Evolutionary conservation across 2,797 vertebrate species (phyloP).

Genomic region (Eulemur albifrons): DNA sequence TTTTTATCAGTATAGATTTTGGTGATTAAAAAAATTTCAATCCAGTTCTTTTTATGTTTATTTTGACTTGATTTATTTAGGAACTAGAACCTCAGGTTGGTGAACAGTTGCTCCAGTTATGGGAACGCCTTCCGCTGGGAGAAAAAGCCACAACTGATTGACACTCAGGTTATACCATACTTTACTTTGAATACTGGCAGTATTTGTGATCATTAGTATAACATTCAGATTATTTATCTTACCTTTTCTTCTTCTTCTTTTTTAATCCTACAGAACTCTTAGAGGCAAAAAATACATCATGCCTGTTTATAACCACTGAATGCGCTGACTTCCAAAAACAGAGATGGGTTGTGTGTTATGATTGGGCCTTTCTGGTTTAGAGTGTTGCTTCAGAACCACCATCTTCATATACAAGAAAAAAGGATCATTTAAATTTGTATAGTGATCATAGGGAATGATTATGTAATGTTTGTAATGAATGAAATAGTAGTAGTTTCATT

Average conservation of each 20-base stretch:
- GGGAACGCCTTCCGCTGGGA: constrained; percentile 85
- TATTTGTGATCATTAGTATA: constrained; percentile 28
- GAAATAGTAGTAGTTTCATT: constrained; percentile 58
- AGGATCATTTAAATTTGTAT: constrained; percentile 47
- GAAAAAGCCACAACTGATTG: constrained; percentile 78
- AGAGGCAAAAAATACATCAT: constrained; percentile 9
- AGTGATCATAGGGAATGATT: constrained; percentile 46
- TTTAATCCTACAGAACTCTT: constrained; percentile 22
- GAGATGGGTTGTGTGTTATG: neutral
- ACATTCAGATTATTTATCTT: constrained; percentile 29
- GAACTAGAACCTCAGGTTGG: constrained; percentile 93
- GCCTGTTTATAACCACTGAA: constrained; percentile 19
- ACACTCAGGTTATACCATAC: constrained; percentile 51
- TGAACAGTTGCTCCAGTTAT: constrained; percentile 90
- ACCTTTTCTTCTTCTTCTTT: neutral
- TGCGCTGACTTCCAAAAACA: constrained; percentile 47
- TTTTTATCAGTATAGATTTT: constrained; percentile 34
- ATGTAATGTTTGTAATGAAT: constrained; percentile 47
- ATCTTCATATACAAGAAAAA: constrained; percentile 48
- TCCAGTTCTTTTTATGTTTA: constrained; percentile 21
- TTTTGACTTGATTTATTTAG: constrained; percentile 79
- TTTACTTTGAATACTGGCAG: constrained; percentile 47
- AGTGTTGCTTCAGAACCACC: constrained; percentile 27
- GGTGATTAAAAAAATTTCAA: neutral
- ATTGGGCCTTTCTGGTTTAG: constrained; percentile 42